Evolutionary conservation across 2,113 vertebrate genomes (phyloP).

Genomic region (Anoplopoma fimbria): DNA sequence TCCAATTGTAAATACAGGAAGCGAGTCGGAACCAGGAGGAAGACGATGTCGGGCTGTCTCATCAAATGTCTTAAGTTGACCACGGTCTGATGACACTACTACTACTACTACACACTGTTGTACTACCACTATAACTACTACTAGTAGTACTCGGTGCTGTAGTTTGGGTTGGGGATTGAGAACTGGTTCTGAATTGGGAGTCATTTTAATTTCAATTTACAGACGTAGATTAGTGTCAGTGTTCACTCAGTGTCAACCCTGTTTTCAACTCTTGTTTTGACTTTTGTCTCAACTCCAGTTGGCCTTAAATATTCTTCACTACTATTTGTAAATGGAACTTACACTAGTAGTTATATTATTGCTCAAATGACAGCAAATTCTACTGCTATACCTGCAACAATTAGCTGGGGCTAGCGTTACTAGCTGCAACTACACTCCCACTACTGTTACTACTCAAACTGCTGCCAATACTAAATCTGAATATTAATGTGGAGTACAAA

Average conservation of each 20-base stretch:
- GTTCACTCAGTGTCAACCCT: neutral
- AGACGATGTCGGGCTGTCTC: conserved; percentile 70
- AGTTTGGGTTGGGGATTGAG: neutral
- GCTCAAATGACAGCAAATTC: neutral
- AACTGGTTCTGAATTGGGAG: neutral
- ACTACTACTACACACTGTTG: no score
- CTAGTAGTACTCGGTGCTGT: no score
- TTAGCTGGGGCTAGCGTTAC: neutral
- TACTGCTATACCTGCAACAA: neutral
- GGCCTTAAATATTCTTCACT: neutral
- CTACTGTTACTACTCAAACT: neutral
- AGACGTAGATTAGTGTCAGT: neutral
- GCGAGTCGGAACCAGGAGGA: conserved; percentile 59
- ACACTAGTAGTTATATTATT: neutral
- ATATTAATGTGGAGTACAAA: neutral
- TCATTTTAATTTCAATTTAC: neutral
- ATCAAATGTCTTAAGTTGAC: conserved; percentile 69
- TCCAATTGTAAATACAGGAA: conserved; percentile 80
- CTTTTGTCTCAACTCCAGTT: neutral
- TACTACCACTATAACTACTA: no score
- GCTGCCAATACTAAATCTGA: neutral
- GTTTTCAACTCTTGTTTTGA: neutral
- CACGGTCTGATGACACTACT: conserved; percentile 56
- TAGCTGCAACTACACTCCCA: neutral
- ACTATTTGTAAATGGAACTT: neutral